Conservation (phyloP, 2,888 invertebrate genomes). For the Lagria hirta region DNA sequence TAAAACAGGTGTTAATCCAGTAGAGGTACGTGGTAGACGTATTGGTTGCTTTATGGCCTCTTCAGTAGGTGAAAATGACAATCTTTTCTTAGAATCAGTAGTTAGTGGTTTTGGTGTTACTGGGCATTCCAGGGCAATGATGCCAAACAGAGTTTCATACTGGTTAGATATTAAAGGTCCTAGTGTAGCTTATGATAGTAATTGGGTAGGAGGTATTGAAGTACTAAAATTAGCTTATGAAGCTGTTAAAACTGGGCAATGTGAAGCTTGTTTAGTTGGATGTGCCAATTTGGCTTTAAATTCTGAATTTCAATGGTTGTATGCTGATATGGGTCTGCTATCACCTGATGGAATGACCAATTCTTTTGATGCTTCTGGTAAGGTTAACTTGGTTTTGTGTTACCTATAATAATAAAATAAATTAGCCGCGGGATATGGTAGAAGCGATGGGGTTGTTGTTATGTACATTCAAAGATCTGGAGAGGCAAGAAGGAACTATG, state of each 20-base stretch:
- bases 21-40: conserved; percentile 51
- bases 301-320: conserved; percentile 63
- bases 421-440: conserved; percentile 75
- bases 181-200: conserved; percentile 64
- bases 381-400: conserved; percentile 14
- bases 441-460: conserved; percentile 78
- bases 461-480: conserved; percentile 70
- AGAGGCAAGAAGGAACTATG: conserved; percentile 58
- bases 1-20: conserved; percentile 51
- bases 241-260: conserved; percentile 77
- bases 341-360: conserved; percentile 64
- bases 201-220: conserved; percentile 67
- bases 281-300: conserved; percentile 77
- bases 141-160: conserved; percentile 91
- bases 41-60: conserved; percentile 54
- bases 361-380: conserved; percentile 66
- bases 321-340: conserved; percentile 63
- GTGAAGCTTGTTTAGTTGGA: conserved; percentile 89
- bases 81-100: conserved; percentile 56
- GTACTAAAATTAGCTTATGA: conserved; percentile 71
- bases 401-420: conserved; percentile 1
- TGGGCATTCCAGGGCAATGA: conserved; percentile 87
- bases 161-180: conserved; percentile 81
- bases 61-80: conserved; percentile 55
- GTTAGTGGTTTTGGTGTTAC: conserved; percentile 66